phyloP scores from a whole-genome alignment of 2,888 invertebrate species.

The Melanophora roralis region DNA sequence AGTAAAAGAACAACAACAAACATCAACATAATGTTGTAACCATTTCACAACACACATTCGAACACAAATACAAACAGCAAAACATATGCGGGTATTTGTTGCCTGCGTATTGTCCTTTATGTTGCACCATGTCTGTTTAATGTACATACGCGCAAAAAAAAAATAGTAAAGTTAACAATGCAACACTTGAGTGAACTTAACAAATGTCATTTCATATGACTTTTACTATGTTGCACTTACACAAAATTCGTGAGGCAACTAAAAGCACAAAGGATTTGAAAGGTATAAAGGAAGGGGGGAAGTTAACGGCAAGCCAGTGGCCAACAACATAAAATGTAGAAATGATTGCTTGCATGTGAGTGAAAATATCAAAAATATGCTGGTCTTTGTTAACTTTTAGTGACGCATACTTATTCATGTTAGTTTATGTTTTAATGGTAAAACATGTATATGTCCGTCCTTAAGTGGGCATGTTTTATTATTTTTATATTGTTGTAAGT shows the following conservation, averaged over 20 bases:
- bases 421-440: background rate
- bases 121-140: constrained; percentile 17
- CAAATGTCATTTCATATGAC: constrained; percentile 60
- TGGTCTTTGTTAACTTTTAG: background rate
- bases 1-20: constrained; percentile 21
- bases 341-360: too few species aligned
- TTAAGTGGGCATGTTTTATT: constrained; percentile 37
- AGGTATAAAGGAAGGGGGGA: background rate
- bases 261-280: constrained; percentile 11
- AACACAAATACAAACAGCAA: background rate
- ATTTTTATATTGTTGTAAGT: constrained; percentile 13
- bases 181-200: constrained; percentile 59
- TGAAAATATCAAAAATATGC: background rate
- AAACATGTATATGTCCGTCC: background rate
- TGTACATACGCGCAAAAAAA: constrained; percentile 34
- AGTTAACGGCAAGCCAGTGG: background rate
- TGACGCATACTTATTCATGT: background rate
- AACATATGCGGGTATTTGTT: constrained; percentile 4
- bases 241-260: constrained; percentile 26
- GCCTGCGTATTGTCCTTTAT: constrained; percentile 1
- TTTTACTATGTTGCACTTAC: constrained; percentile 56
- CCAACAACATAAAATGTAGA: background rate
- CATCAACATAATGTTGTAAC: constrained; percentile 32
- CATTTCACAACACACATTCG: background rate
- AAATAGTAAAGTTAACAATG: constrained; percentile 55